Base-by-base conservation (phyloP, 2,888 invertebrate species). In the Erannis defoliaria region DNA sequence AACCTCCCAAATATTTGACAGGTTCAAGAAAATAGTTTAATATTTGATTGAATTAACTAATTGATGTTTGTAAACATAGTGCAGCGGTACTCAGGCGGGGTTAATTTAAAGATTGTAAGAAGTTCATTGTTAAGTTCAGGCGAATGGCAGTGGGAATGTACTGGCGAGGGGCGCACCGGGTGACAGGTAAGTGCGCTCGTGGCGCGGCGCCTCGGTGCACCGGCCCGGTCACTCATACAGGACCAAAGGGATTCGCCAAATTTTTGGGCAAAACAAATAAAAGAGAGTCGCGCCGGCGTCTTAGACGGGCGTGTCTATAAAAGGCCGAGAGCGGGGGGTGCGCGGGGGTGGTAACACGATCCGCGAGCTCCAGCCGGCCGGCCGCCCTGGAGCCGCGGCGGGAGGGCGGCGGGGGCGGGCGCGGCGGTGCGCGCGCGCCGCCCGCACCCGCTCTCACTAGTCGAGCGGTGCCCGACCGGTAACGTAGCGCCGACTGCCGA, bases 401-500 rank as follows among this genome's bases (percentile, higher is more conserved):
- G 72, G 38, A 62, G 55, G 62, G 70, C 64, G 66, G 74, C 67
- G 67, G 16, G 70, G 70, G 68, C 62, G 65, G 72, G 66, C 64
- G 68, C 76, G 71, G 76, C 64, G 72, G 71, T 82, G 89, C 85
- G 86, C 85, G 83, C 80, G 84, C 86, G 85, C 82, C 79, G 73
- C 78, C 78, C 85, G 88, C 88, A 79, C 88, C 84, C 90, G 89
- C 89, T 87, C 91, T 93, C 92, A 92, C 91, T 92, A 92, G 92
- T 92, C 91, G 92, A 92, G 91, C 92, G 92, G 91, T 91, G 91
- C 91, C 92, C 91, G 92, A 91, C 92, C 92, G 92, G 92, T 91
- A 93, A 92, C 92, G 91, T 92, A 90, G 92, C 92, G 92, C 90
- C 92, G 92, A 92, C 90, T 89, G 90, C 90, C 91, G 89, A 89